Percentiles rank a stretch among this genome's conserved stretches.
phyloP scores from a whole-genome alignment of 2,113 vertebrate genomes.

The Thalassoma bifasciatum region DNA sequence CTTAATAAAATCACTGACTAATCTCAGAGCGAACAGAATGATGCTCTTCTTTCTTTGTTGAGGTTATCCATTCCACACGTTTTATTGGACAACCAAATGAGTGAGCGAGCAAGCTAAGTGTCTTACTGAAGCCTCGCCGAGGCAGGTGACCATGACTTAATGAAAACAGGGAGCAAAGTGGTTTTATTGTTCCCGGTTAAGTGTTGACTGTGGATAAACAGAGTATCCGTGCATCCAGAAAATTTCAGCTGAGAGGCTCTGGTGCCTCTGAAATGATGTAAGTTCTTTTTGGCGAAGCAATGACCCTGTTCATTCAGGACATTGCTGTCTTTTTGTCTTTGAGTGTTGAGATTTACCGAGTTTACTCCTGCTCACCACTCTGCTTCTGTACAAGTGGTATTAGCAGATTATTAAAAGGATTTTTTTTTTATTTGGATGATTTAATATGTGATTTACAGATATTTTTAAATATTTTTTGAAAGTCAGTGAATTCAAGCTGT shows the following conservation, averaged over 20 bases:
- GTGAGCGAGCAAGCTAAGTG: conserved; percentile 47
- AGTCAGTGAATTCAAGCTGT: conserved; percentile 10
- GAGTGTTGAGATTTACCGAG: not conserved
- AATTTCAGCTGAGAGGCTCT: conserved; percentile 18
- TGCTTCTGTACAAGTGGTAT: conserved; percentile 3
- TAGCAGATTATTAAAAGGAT: conserved; percentile 18
- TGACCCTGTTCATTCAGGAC: conserved; percentile 15
- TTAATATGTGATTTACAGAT: not conserved
- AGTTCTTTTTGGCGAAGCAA: conserved; percentile 19
- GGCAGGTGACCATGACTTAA: conserved; percentile 11
- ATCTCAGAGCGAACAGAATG: conserved; percentile 57
- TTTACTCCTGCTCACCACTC: conserved; percentile 44
- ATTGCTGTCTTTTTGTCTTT: conserved; percentile 17
- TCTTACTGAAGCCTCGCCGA: conserved; percentile 50
- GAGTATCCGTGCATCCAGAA: conserved; percentile 32
- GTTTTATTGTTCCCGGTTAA: conserved; percentile 24
- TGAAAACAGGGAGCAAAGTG: conserved; percentile 4
- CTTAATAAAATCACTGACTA: conserved; percentile 62
- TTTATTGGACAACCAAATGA: conserved; percentile 40
- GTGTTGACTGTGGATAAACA: conserved; percentile 1
- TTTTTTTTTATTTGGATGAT: not conserved
- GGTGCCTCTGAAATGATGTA: not conserved
- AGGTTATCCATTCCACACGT: conserved; percentile 70
- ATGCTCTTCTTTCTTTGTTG: conserved; percentile 63
- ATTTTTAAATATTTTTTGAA: conserved; percentile 27